These are phyloP conservation scores for Hipposideros larvatus DNA, from an alignment of 2,797 vertebrate genomes.

Conservation along the genomic window DNA sequence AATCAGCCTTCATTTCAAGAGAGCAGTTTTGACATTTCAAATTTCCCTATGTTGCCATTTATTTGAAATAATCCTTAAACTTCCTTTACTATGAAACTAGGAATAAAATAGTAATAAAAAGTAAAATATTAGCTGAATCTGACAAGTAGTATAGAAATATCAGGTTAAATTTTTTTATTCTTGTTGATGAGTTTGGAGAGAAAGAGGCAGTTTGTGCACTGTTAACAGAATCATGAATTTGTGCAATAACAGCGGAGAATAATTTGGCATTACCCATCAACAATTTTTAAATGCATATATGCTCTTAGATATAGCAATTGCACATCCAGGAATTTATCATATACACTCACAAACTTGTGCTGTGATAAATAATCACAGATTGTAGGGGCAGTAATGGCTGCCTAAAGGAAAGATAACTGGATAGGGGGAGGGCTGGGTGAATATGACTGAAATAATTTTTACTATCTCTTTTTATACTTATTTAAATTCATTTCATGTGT, in stretches of 20 bases:
- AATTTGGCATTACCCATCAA: neutral
- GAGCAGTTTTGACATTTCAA: neutral
- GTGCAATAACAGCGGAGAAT: neutral
- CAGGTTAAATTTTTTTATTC: neutral
- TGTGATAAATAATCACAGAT: neutral
- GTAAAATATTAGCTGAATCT: conserved; percentile 24
- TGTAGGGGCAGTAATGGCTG: neutral
- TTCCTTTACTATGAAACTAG: conserved; percentile 37
- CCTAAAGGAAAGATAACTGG: neutral
- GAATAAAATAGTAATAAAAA: neutral
- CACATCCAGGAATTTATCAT: neutral
- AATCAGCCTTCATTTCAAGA: conserved; percentile 67
- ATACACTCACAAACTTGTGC: neutral
- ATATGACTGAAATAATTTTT: neutral
- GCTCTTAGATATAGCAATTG: neutral
- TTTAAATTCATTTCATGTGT: conserved; percentile 11
- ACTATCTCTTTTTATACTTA: neutral
- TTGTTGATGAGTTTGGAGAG: neutral
- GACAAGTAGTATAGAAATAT: conserved; percentile 15
- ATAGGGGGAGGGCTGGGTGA: neutral
- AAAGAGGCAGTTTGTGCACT: neutral
- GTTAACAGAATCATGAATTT: neutral
- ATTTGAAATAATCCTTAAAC: conserved; percentile 5
- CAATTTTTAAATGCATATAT: neutral
- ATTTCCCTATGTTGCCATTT: conserved; percentile 57